Base-by-base conservation (phyloP, 1,140 invertebrate genomes). In the Brachionus paranguensis region DNA sequence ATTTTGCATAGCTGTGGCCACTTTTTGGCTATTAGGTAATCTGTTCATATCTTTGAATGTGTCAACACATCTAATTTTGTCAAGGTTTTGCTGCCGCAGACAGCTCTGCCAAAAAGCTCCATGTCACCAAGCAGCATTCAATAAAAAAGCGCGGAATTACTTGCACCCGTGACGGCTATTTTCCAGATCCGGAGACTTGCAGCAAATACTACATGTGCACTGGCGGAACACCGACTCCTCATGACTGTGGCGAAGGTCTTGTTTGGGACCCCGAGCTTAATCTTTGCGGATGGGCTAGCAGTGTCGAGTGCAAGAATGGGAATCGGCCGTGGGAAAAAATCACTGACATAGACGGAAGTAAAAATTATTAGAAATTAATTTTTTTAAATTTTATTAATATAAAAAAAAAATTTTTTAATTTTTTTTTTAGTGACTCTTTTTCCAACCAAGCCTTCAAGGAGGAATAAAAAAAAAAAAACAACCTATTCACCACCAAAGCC, bases 201-300 rank as follows among this genome's bases (percentile, higher is more conserved):
- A 47, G 64, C 33, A 53, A 64, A 55, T 84, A 84, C 72, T 70
- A 84, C 41, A 29, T 84, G n/a, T 84, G 83, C 60, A 53, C 83
- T 12, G 43, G 43, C 37, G 83, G 45, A 43, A 27, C 41, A 33
- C 27, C 27, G 3, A 74, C 83, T 3, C 53, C 24, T 17, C 43
- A 47, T 37, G 64, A 50, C 24, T 84, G 83, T 27, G 83, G 83
- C 41, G 83, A 84, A 27, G 68, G 68, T n/a, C 29, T 70, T 7
- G 24, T 33, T 33, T 84, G 68, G 64, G 68, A 84, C 20, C 27
- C 83, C 17, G 64, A 50, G 14, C 17, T 47, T 8, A 29, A 84
- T n/a, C 14, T 70, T 7, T 84, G 83, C 24, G 64, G 53, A 55
- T 84, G 83, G 83, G 65, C 53, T 2, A 74, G 70, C 7, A 84